Evolutionary conservation across 2,888 invertebrate species (phyloP).

Genomic region (Creontiades dilutus): DNA sequence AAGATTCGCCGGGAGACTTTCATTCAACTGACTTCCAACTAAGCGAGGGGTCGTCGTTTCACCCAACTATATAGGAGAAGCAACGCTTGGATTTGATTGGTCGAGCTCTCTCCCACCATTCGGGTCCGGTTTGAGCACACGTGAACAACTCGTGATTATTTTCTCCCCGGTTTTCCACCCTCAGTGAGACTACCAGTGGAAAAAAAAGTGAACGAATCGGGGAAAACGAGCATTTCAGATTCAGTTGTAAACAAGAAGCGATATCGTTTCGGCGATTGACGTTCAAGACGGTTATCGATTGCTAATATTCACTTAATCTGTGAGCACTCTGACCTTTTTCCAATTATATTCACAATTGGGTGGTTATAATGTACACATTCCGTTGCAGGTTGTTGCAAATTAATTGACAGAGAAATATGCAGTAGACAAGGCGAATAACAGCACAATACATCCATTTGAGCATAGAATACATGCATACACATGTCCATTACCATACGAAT

Average conservation of each 20-base stretch:
- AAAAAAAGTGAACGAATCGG: neutral
- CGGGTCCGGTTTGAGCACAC: neutral
- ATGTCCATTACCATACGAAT: no score
- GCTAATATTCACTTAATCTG: neutral
- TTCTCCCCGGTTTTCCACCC: slow-evolving; percentile 23
- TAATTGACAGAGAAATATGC: no score
- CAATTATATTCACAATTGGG: neutral
- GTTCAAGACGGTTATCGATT: no score
- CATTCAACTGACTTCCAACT: neutral
- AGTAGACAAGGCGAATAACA: no score
- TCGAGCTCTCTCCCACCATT: neutral
- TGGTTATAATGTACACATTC: no score
- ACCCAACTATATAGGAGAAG: slow-evolving; percentile 24
- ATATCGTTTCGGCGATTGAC: neutral
- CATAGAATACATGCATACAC: no score
- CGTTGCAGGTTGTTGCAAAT: no score
- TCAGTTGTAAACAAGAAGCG: neutral
- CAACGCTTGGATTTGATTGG: slow-evolving; percentile 28
- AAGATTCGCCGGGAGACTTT: neutral
- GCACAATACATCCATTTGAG: no score
- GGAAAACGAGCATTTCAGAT: neutral
- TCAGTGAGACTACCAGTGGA: neutral
- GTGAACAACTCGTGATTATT: neutral
- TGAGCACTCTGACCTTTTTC: neutral
- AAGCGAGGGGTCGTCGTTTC: neutral